These are phyloP conservation scores for Masnerella sp. DNA, from an alignment of 2,888 invertebrate genomes.

Conservation along the genomic window DNA sequence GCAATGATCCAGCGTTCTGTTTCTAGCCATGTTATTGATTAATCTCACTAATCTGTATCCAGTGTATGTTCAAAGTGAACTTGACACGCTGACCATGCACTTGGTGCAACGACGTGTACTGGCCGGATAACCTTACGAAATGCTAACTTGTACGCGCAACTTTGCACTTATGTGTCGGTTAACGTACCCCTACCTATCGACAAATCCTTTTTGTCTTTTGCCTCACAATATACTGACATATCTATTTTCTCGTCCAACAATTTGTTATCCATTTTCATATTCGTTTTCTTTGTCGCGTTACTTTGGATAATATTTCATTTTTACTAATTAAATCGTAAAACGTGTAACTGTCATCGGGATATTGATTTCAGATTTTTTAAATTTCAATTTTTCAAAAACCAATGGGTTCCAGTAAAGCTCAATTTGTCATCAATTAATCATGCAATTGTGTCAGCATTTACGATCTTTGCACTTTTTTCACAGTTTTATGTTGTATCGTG, in stretches of 20 bases:
- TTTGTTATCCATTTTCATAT: background rate
- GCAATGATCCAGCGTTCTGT: slow-evolving; percentile 66
- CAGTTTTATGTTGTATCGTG: too few relatives aligned
- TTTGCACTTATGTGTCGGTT: slow-evolving; percentile 49
- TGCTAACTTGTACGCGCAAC: slow-evolving; percentile 41
- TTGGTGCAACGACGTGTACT: slow-evolving; percentile 16
- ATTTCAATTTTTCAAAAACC: too few relatives aligned
- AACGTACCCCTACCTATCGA: slow-evolving; percentile 50
- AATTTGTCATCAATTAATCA: too few relatives aligned
- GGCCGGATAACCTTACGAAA: slow-evolving; percentile 34
- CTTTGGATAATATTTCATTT: too few relatives aligned
- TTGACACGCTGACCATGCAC: slow-evolving; percentile 41
- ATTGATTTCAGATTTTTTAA: too few relatives aligned
- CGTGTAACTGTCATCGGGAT: too few relatives aligned
- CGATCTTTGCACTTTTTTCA: too few relatives aligned
- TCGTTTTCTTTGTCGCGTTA: too few relatives aligned
- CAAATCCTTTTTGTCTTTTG: slow-evolving; percentile 13
- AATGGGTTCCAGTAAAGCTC: too few relatives aligned
- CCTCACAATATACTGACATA: background rate
- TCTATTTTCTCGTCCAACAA: background rate
- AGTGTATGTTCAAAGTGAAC: slow-evolving; percentile 24
- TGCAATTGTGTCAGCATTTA: too few relatives aligned
- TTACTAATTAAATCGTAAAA: too few relatives aligned
- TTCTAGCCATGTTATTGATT: slow-evolving; percentile 60
- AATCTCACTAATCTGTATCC: background rate